These are phyloP conservation scores for Leptestheria dahalacensis DNA, from an alignment of 1,140 invertebrate genomes.

Conservation along the genomic window DNA sequence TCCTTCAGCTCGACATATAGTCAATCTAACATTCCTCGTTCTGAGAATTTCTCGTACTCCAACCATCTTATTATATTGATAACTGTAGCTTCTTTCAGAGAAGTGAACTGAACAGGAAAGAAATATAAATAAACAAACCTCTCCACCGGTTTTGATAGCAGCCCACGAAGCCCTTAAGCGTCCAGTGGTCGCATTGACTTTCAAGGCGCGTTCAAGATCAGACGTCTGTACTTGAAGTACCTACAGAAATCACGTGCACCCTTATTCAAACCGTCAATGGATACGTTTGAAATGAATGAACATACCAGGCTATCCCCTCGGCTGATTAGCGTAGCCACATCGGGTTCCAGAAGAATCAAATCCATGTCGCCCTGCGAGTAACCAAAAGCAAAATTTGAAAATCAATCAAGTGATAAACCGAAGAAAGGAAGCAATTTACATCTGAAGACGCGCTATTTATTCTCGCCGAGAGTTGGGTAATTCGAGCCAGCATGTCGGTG, in stretches of 20 bases:
- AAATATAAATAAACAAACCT: background rate
- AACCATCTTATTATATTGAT: too few species aligned
- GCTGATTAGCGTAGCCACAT: conserved; percentile 60
- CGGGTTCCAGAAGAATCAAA: conserved; percentile 42
- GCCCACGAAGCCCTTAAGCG: conserved; percentile 6
- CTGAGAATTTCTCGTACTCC: too few species aligned
- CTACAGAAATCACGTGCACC: background rate
- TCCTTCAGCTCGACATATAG: too few species aligned
- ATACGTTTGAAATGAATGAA: conserved; percentile 33
- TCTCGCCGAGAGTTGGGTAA: conserved; percentile 48
- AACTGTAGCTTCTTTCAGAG: too few species aligned
- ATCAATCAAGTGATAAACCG: background rate
- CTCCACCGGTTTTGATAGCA: conserved; percentile 8
- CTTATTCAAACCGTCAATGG: conserved; percentile 8
- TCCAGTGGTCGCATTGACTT: conserved; percentile 11
- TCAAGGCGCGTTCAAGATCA: conserved; percentile 11
- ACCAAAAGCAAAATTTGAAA: conserved; percentile 11
- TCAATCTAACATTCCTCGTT: too few species aligned
- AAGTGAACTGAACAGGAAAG: background rate
- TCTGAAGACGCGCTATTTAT: conserved; percentile 48
- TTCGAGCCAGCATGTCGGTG: conserved; percentile 43
- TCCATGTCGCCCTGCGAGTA: conserved; percentile 19
- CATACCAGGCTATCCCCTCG: conserved; percentile 57
- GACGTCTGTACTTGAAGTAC: conserved; percentile 11
- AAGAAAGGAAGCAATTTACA: conserved; percentile 31